phyloP scores from a whole-genome alignment of 2,888 invertebrate species.

The Caenorhabditis angaria region DNA sequence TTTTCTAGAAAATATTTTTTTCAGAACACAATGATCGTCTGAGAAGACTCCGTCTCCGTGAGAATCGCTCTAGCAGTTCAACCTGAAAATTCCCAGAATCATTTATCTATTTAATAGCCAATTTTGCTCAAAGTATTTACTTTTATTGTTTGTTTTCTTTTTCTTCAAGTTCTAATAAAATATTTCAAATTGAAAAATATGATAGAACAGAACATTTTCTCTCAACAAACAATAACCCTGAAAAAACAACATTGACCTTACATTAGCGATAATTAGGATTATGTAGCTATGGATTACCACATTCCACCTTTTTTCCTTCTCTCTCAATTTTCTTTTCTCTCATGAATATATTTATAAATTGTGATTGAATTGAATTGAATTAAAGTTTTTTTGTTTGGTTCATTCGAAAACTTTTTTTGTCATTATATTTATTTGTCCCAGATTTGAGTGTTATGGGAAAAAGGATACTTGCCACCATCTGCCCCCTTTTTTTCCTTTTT shows the following conservation, averaged over 20 bases:
- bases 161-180: too few relatives aligned
- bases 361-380: not conserved
- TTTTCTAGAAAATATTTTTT: too few relatives aligned
- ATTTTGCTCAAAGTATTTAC: too few relatives aligned
- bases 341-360: not conserved
- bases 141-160: too few relatives aligned
- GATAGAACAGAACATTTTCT: too few relatives aligned
- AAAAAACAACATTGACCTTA: not conserved
- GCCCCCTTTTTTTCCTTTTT: not conserved
- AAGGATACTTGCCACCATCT: not conserved
- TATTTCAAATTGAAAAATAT: too few relatives aligned
- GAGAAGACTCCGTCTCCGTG: too few relatives aligned
- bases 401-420: not conserved
- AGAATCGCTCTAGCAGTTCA: too few relatives aligned
- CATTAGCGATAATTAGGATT: not conserved
- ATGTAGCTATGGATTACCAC: not conserved
- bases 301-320: not conserved
- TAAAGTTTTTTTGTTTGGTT: not conserved
- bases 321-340: not conserved
- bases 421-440: not conserved
- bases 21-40: too few relatives aligned
- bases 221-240: too few relatives aligned
- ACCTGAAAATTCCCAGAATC: too few relatives aligned
- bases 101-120: too few relatives aligned
- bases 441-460: not conserved